Base-by-base conservation (phyloP, 2,888 invertebrate genomes). In the Fragum sueziense region DNA sequence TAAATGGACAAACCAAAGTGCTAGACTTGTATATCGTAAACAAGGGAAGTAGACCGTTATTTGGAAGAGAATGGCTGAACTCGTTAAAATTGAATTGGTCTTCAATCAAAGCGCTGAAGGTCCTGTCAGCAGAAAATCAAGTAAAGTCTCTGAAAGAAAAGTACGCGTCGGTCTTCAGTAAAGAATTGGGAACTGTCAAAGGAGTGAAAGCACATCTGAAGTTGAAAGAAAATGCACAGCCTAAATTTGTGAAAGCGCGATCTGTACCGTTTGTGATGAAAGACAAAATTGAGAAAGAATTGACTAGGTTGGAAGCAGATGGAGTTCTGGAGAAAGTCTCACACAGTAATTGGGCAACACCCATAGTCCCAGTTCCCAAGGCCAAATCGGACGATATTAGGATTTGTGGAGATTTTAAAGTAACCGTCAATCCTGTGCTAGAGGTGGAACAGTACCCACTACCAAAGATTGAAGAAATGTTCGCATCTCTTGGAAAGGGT, bases 341-440 rank as follows among this genome's bases (percentile, higher is more conserved):
- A 31, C 22, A 20, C 7, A 82, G 79, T 29, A 71, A 79, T 31
- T 86, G 87, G 86, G 83, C 85, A 20, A 70, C 83, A 22, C 85
- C 85, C 2, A 72, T 85, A 25, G 83, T 87, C 9, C 74, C 84
- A 11, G 84, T 88, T 6, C 79, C 78, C 0, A 86, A 83, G 69
- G 31, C 79, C 1, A 65, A 74, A n/a, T 65, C 69, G 20, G 80
- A 82, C 14, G 51, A 73, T n/a, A 34, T 85, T 6, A 54, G 85
- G 47, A 52, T 85, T 31, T 86, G 79, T 76, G 82, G 82, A 14
- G 84, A 84, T 41, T 86, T 77, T 65, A 82, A 82, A 65, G 82
- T 80, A 22, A 87, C 89, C 3, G 77, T 90, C 9, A 90, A 88
- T 75, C 77, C 70, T 20, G 76, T 82, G 51, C 71, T 90, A 22